phyloP scores from a whole-genome alignment of 2,888 invertebrate species.

The Drosophila lacicola region DNA sequence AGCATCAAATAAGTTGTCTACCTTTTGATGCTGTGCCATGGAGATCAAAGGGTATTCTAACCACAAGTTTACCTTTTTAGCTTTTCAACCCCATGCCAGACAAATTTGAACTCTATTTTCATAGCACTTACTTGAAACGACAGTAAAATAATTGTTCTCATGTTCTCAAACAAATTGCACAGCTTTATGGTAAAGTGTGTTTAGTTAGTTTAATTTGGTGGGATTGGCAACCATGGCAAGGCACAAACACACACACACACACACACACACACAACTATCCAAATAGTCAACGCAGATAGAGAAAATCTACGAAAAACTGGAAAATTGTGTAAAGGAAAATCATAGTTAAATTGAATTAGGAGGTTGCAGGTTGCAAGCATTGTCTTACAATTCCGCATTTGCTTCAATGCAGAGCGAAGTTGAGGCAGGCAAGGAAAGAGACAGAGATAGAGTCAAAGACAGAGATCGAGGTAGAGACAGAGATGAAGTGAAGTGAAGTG shows the following conservation, averaged over 20 bases:
- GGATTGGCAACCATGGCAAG: constrained; percentile 25
- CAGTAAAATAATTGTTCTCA: constrained; percentile 39
- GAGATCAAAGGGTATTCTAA: constrained; percentile 29
- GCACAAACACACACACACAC: constrained; percentile 4
- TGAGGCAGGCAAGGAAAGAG: background rate
- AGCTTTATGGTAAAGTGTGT: constrained; percentile 14
- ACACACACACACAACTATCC: constrained; percentile 1
- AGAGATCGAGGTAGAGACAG: background rate
- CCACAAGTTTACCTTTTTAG: constrained; percentile 16
- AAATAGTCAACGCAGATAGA: constrained; percentile 3
- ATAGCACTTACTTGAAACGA: constrained; percentile 8
- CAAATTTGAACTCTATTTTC: constrained; percentile 13
- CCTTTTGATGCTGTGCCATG: constrained; percentile 11
- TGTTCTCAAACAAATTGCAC: constrained; percentile 6
- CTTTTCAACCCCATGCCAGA: constrained; percentile 8
- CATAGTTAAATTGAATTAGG: constrained; percentile 28
- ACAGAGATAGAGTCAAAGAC: background rate
- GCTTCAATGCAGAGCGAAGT: background rate
- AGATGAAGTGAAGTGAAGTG: constrained; percentile 6
- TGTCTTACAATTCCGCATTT: background rate
- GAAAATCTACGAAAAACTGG: constrained; percentile 10
- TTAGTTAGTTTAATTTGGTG: constrained; percentile 38
- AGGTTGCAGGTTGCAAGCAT: constrained; percentile 8
- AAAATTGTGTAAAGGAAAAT: constrained; percentile 22
- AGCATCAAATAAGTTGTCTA: constrained; percentile 1